Evolutionary conservation across 2,888 invertebrate species (phyloP).

Genomic region (Diarsia brunnea): DNA sequence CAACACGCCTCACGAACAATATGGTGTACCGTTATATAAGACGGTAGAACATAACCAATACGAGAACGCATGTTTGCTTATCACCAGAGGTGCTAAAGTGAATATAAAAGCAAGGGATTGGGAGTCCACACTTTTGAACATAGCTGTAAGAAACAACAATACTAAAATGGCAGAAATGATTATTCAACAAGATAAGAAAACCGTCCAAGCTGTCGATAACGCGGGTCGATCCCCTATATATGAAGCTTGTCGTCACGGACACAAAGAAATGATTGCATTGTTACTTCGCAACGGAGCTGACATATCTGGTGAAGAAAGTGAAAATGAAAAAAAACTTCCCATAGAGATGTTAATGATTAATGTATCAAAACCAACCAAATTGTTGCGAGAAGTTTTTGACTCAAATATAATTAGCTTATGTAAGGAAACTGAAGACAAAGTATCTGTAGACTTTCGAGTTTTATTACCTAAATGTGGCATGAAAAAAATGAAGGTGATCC

Average conservation of each 20-base stretch:
- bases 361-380: slow-evolving; percentile 83
- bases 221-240: slow-evolving; percentile 67
- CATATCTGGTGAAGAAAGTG: slow-evolving; percentile 33
- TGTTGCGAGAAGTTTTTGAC: slow-evolving; percentile 85
- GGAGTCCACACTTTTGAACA: too few relatives aligned
- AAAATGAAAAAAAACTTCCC: slow-evolving; percentile 58
- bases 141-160: too few relatives aligned
- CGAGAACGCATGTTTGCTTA: slow-evolving; percentile 75
- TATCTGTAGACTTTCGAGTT: too few relatives aligned
- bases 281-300: slow-evolving; percentile 80
- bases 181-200: slow-evolving; percentile 68
- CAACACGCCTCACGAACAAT: slow-evolving; percentile 60
- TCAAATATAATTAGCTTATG: slow-evolving; percentile 72
- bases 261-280: slow-evolving; percentile 85
- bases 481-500: too few relatives aligned
- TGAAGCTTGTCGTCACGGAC: slow-evolving; percentile 83
- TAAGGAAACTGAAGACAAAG: too few relatives aligned
- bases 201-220: slow-evolving; percentile 58
- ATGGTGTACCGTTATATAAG: slow-evolving; percentile 62
- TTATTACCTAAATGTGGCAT: too few relatives aligned
- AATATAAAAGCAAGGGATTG: neutral
- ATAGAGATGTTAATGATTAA: slow-evolving; percentile 84
- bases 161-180: too few relatives aligned
- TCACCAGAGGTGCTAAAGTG: slow-evolving; percentile 63
- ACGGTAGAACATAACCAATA: slow-evolving; percentile 61